Evolutionary conservation across 2,113 vertebrate genomes (phyloP).

Genomic region (Ptychochromis oligacanthus): DNA sequence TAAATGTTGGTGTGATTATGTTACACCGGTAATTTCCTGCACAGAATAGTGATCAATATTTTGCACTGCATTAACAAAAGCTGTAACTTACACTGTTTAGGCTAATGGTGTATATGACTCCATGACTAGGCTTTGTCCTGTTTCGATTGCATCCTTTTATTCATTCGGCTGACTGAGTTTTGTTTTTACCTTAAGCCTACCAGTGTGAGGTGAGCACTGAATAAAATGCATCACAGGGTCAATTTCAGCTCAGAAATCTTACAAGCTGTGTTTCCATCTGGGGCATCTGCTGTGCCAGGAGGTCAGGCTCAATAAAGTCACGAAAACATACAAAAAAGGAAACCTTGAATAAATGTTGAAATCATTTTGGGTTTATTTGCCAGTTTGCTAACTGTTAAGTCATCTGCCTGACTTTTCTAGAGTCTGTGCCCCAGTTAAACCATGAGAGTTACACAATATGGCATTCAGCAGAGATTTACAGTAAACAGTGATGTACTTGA

Average conservation of each 20-base stretch:
- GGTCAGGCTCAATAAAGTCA: background rate
- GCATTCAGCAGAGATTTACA: conserved; percentile 43
- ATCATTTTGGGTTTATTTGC: background rate
- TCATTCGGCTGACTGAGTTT: background rate
- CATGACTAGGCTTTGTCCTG: background rate
- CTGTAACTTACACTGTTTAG: background rate
- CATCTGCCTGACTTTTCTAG: background rate
- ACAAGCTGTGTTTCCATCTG: background rate
- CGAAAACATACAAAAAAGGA: background rate
- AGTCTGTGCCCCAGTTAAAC: background rate
- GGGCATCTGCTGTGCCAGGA: conserved; percentile 36
- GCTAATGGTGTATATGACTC: background rate
- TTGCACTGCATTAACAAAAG: background rate
- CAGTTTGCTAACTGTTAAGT: background rate
- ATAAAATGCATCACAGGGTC: background rate
- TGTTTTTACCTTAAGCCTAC: background rate
- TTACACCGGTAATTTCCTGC: background rate
- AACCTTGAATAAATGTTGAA: background rate
- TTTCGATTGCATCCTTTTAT: background rate
- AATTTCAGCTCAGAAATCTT: background rate
- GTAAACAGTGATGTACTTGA: conserved; percentile 28
- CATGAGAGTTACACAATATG: conserved; percentile 47
- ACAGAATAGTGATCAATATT: background rate
- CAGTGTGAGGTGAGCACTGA: background rate
- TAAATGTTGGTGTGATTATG: no score